phyloP scores from a whole-genome alignment of 2,113 vertebrate species.

The Bujurquina vittata region DNA sequence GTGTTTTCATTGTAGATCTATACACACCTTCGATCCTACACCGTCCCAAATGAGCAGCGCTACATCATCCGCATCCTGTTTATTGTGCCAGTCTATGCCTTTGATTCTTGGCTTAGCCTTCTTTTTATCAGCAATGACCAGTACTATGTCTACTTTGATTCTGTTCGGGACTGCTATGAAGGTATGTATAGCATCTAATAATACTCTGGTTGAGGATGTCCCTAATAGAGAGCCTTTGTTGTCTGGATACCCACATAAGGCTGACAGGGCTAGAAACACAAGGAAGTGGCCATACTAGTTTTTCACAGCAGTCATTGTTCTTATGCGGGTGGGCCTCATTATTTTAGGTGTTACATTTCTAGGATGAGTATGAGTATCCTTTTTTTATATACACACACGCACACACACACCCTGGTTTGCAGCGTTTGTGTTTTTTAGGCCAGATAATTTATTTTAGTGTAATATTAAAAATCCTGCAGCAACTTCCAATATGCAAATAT shows the following conservation, averaged over 20 bases:
- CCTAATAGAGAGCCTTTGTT: neutral
- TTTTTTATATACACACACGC: no score
- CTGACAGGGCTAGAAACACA: neutral
- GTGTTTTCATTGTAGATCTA: conserved; percentile 84
- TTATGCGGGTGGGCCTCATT: neutral
- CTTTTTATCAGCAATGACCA: conserved; percentile 92
- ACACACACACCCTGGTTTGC: neutral
- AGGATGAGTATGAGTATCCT: neutral
- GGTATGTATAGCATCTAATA: conserved; percentile 74
- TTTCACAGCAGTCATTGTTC: conserved; percentile 21
- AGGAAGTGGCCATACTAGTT: conserved; percentile 72
- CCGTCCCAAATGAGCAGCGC: conserved; percentile 90
- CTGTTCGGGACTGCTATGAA: conserved; percentile 94
- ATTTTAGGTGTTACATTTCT: conserved; percentile 38
- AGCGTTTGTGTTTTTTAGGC: neutral
- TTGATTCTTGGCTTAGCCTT: conserved; percentile 97
- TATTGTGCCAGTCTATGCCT: conserved; percentile 92
- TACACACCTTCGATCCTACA: conserved; percentile 91
- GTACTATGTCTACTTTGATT: conserved; percentile 94
- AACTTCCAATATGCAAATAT: conserved; percentile 6
- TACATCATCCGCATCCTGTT: conserved; percentile 97
- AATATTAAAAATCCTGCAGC: neutral
- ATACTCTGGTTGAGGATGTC: neutral
- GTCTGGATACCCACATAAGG: neutral
- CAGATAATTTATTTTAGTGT: neutral